A percentile compares a stretch with the other conserved stretches of the same genome.
These are phyloP conservation scores for Ciconia maguari DNA, from an alignment of 2,113 vertebrate species.

Conservation along the genomic window DNA sequence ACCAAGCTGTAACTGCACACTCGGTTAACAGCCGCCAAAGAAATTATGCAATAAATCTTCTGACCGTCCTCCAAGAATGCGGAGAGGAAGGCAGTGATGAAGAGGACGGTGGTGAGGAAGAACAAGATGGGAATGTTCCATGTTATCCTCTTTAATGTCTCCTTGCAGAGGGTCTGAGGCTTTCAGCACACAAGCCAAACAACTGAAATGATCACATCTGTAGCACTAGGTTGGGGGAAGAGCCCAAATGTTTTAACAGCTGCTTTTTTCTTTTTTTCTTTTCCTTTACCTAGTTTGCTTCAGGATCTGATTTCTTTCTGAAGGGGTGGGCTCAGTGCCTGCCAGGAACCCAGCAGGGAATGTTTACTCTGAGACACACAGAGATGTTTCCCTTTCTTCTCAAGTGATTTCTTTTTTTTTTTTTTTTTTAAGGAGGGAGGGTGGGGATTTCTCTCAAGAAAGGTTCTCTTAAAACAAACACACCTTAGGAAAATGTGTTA, in stretches of 20 bases:
- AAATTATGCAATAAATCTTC: slow-evolving; percentile 78
- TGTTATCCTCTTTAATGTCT: neutral
- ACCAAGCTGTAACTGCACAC: slow-evolving; percentile 74
- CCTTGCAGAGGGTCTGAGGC: neutral
- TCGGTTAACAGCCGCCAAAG: slow-evolving; percentile 65
- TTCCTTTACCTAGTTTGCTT: slow-evolving; percentile 77
- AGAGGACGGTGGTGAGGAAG: neutral
- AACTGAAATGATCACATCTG: slow-evolving; percentile 11
- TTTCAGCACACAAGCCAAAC: neutral
- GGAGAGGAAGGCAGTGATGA: slow-evolving; percentile 3
- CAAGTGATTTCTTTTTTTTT: neutral
- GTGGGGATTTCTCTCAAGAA: neutral
- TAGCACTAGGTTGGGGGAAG: neutral
- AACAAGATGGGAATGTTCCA: neutral
- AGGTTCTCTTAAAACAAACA: slow-evolving; percentile 39
- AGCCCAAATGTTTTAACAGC: slow-evolving; percentile 89
- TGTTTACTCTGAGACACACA: slow-evolving; percentile 66
- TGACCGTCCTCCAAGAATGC: slow-evolving; percentile 70
- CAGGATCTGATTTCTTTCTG: slow-evolving; percentile 78
- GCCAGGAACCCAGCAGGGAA: slow-evolving; percentile 68
- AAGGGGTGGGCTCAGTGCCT: slow-evolving; percentile 69
- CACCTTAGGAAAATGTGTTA: slow-evolving; percentile 26
- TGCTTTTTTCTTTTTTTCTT: slow-evolving; percentile 74
- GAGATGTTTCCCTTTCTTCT: slow-evolving; percentile 48
- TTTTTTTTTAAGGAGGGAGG: neutral